Conservation (phyloP, 2,113 vertebrate species). For the Neopipo cinnamomea region DNA sequence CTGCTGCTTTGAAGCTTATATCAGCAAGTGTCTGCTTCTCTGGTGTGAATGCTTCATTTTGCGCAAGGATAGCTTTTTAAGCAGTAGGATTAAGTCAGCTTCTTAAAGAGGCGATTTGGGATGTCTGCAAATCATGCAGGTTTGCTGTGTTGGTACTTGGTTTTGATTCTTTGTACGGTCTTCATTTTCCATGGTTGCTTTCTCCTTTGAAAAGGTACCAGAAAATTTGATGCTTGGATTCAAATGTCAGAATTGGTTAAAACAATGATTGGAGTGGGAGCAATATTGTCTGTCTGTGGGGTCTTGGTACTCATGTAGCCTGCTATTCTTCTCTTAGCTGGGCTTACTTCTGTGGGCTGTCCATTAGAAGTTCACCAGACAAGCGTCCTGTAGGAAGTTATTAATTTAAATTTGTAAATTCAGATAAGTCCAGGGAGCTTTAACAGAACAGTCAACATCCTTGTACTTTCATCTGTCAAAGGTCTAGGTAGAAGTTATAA, state of each 20-base stretch:
- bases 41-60: constrained; percentile 39
- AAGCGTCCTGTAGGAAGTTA: neutral
- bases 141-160: neutral
- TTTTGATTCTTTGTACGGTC: neutral
- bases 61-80: neutral
- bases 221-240: neutral
- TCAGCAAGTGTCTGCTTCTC: constrained; percentile 22
- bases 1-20: constrained; percentile 42
- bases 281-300: neutral
- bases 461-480: neutral
- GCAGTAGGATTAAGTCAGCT: constrained; percentile 1
- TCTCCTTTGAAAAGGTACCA: neutral
- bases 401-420: neutral
- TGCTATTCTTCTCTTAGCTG: neutral
- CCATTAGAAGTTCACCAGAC: neutral
- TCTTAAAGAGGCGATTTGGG: neutral
- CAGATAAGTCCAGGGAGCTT: neutral
- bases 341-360: neutral
- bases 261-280: neutral
- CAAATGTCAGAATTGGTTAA: neutral
- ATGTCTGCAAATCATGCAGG: neutral
- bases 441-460: neutral
- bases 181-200: neutral
- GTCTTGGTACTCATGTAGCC: neutral
- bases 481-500: neutral